These are phyloP conservation scores for Leptothorax acervorum DNA, from an alignment of 2,888 invertebrate species.

Conservation along the genomic window DNA sequence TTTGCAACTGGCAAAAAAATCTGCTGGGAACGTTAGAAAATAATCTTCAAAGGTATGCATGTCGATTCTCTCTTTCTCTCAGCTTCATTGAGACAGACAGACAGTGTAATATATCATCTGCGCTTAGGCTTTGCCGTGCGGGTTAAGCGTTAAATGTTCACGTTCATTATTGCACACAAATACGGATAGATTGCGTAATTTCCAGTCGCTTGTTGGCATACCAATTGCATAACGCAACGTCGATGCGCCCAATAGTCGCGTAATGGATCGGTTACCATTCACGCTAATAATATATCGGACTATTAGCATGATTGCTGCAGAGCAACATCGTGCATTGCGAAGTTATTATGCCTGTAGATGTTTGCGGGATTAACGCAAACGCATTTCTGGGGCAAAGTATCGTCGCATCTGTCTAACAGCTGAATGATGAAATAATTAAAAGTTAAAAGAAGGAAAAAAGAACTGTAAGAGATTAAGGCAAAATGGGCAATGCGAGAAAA, in stretches of 20 bases:
- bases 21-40: background rate
- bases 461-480: background rate
- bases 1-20: background rate
- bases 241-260: conserved; percentile 37
- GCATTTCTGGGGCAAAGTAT: background rate
- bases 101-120: background rate
- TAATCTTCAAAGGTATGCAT: background rate
- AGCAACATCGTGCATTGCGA: no score
- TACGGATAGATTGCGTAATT: conserved; percentile 26
- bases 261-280: conserved; percentile 33
- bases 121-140: background rate
- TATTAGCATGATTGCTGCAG: conserved; percentile 3
- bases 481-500: background rate
- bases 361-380: no score
- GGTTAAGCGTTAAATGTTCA: conserved; percentile 36
- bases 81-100: background rate
- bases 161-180: conserved; percentile 24
- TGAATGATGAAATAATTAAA: background rate
- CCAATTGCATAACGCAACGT: conserved; percentile 31
- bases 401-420: background rate
- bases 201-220: conserved; percentile 39
- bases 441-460: background rate
- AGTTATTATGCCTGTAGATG: no score
- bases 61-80: background rate
- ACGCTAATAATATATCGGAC: conserved; percentile 41